A percentile compares a stretch with the other conserved stretches of the same genome.
Conservation (phyloP, 2,888 invertebrate species). For the Helobdella robusta region DNA sequence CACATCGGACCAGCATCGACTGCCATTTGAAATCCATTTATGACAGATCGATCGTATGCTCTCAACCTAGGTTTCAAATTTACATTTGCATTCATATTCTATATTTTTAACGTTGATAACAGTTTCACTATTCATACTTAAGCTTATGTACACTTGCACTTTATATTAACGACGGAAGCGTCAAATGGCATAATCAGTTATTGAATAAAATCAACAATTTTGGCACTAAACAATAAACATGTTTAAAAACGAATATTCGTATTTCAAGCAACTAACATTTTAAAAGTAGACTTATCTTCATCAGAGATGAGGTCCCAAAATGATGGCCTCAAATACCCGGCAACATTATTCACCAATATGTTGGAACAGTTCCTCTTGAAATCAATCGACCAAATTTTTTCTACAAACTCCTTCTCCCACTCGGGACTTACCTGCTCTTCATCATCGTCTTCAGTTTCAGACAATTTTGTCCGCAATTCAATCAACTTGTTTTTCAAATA, state of each 20-base stretch:
- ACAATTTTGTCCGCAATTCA: constrained; percentile 38
- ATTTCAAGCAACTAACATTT: too few species aligned
- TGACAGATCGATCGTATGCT: constrained; percentile 56
- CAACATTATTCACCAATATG: constrained; percentile 70
- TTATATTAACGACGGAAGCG: too few species aligned
- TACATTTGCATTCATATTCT: neutral
- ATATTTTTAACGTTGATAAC: too few species aligned
- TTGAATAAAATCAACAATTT: too few species aligned
- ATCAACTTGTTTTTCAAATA: constrained; percentile 56
- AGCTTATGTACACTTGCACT: too few species aligned
- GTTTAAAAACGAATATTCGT: too few species aligned
- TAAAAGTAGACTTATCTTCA: too few species aligned
- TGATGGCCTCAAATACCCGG: constrained; percentile 58
- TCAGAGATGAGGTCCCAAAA: constrained; percentile 41
- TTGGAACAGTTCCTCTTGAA: constrained; percentile 81
- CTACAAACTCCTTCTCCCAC: constrained; percentile 42
- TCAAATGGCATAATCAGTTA: too few species aligned
- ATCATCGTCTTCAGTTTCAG: constrained; percentile 57
- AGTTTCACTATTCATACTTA: too few species aligned
- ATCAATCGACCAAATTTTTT: constrained; percentile 78
- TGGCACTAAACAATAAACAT: too few species aligned
- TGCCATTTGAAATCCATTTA: constrained; percentile 56
- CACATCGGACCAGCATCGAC: constrained; percentile 83
- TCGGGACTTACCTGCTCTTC: too few species aligned
- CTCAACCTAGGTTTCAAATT: constrained; percentile 25